Evolutionary conservation across 2,888 invertebrate genomes (phyloP).

Genomic region (Pammene fasciana): DNA sequence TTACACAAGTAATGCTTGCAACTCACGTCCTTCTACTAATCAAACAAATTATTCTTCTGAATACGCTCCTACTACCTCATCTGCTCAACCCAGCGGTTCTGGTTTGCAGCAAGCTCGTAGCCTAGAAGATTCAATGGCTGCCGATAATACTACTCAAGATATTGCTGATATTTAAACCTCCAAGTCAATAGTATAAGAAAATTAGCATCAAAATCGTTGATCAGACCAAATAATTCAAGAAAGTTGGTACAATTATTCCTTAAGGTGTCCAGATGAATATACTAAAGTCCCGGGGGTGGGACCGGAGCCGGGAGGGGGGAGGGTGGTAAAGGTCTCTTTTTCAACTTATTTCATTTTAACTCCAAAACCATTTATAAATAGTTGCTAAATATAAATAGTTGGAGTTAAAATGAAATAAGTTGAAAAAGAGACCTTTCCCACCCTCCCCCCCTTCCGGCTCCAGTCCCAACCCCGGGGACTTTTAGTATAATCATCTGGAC

Average conservation of each 20-base stretch:
- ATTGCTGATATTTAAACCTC: too few relatives aligned
- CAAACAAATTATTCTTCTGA: slow-evolving; percentile 40
- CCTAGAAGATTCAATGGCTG: slow-evolving; percentile 34
- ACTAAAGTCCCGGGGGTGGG: too few relatives aligned
- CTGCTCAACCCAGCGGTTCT: slow-evolving; percentile 42
- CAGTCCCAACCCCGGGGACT: too few relatives aligned
- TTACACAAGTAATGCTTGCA: slow-evolving; percentile 38
- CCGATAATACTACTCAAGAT: too few relatives aligned
- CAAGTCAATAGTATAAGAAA: background rate
- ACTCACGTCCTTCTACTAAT: slow-evolving; percentile 41
- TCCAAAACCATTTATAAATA: too few relatives aligned
- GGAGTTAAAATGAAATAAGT: background rate
- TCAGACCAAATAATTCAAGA: background rate
- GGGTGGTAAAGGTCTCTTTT: too few relatives aligned
- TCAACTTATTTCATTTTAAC: too few relatives aligned
- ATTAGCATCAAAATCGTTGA: background rate
- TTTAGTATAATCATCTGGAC: too few relatives aligned
- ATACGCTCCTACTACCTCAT: slow-evolving; percentile 22
- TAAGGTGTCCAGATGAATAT: background rate
- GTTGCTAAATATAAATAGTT: too few relatives aligned
- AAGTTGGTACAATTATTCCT: background rate
- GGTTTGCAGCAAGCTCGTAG: slow-evolving; percentile 44
- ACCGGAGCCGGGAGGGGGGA: too few relatives aligned
- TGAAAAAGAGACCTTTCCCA: background rate
- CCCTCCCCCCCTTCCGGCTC: background rate